Evolutionary conservation across 92 coral and sea anemone species (phyloP).

Genomic region (Epizoanthus stellaris): DNA sequence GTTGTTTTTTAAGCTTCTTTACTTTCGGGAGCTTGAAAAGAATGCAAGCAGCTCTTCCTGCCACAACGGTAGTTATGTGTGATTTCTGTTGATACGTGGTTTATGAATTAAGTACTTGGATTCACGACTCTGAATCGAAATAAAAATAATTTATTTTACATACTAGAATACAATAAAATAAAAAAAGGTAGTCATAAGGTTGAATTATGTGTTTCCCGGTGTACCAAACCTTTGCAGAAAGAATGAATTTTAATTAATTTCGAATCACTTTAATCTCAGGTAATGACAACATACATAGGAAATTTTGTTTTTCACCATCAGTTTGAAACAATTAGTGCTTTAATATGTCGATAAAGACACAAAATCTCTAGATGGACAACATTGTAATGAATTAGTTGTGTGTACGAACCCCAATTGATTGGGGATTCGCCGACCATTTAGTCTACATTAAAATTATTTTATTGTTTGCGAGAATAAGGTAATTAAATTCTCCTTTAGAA

Average conservation of each 20-base stretch:
- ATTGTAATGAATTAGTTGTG: not conserved
- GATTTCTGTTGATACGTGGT: too few relatives aligned
- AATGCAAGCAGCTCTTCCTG: too few relatives aligned
- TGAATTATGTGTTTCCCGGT: not conserved
- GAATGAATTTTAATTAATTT: conserved; percentile 2
- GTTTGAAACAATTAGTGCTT: not conserved
- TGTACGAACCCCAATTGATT: not conserved
- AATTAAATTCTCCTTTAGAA: not conserved
- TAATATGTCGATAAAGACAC: not conserved
- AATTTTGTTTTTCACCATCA: not conserved
- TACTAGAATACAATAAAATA: too few relatives aligned
- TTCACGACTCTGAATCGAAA: too few relatives aligned
- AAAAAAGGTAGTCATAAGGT: too few relatives aligned
- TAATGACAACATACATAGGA: not conserved
- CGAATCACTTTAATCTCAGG: not conserved
- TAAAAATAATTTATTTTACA: too few relatives aligned
- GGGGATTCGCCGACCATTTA: not conserved
- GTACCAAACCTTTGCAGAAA: conserved; percentile 4
- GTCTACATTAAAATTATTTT: not conserved
- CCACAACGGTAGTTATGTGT: too few relatives aligned
- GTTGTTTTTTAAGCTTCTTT: too few relatives aligned
- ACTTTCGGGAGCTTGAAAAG: too few relatives aligned
- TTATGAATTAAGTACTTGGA: too few relatives aligned
- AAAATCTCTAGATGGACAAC: not conserved
- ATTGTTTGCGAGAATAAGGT: conserved; percentile 4